Conservation (phyloP, 2,797 vertebrate species). For the Cossypha dichroa region DNA sequence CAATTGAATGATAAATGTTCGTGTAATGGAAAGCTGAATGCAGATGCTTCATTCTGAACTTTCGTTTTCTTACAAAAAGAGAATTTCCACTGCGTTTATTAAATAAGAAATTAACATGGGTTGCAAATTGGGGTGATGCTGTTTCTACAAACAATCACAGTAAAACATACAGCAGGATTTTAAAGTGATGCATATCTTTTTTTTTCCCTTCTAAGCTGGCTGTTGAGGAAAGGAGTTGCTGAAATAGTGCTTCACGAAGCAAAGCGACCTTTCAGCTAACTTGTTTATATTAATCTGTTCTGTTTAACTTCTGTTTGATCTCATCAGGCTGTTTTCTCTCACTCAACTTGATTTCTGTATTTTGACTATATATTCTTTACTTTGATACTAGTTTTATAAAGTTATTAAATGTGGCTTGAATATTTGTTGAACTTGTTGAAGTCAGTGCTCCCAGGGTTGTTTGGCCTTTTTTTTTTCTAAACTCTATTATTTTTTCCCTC, state of each 20-base stretch:
- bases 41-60: constrained; percentile 21
- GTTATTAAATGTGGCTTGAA: constrained; percentile 73
- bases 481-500: background rate
- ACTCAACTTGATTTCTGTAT: constrained; percentile 65
- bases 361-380: constrained; percentile 70
- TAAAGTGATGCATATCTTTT: constrained; percentile 3
- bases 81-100: background rate
- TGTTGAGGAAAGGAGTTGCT: constrained; percentile 18
- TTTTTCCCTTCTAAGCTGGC: constrained; percentile 16
- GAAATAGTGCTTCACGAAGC: constrained; percentile 7
- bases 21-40: constrained; percentile 10
- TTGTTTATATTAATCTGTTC: constrained; percentile 46
- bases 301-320: constrained; percentile 49
- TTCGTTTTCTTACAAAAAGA: background rate
- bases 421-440: constrained; percentile 56
- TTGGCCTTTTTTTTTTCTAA: background rate
- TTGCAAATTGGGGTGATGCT: constrained; percentile 25
- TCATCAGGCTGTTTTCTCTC: constrained; percentile 56
- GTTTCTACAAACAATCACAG: constrained; percentile 48
- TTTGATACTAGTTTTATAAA: constrained; percentile 72
- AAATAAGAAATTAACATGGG: background rate
- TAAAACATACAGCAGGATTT: constrained; percentile 24
- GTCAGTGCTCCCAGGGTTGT: constrained; percentile 27
- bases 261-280: constrained; percentile 1
- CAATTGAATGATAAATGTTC: background rate